Base-by-base conservation (phyloP, 2,888 invertebrate species). In the Ophion costatus region DNA sequence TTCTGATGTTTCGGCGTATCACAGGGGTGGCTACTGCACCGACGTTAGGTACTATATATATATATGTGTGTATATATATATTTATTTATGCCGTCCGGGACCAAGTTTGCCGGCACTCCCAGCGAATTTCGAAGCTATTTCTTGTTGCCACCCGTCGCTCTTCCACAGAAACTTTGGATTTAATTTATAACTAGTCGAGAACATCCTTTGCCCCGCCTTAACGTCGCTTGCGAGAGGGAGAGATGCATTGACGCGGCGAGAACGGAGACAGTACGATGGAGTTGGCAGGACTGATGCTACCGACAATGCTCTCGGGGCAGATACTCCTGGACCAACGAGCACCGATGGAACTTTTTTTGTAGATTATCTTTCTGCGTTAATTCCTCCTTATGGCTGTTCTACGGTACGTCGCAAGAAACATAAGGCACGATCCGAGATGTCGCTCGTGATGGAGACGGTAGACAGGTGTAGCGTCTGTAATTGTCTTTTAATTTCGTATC, bases 151-250 rank as follows among this genome's bases (percentile, higher is more conserved):
- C 85, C 84, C 84, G 85, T 87, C 87, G 84, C 86, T 83, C 86
- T 84, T 85, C 84, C 77, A 17, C 79, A 70, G 63, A 86, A 88
- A 87, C 82, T 88, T 88, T 81, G 82, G 80, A 87, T 88, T 88
- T 88, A 86, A 87, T 88, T 88, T 88, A 84, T 86, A 86, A 88
- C 87, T 84, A 87, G 85, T 85, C 84, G 80, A 75, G 83, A 86
- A 82, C 84, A 82, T 86, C 80, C 77, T 85, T 80, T 75, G 80
- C 78, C 83, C 61, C 71, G 59, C 77, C 56, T 82, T 80, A 75
- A 80, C 74, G 64, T 74, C 69, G 75, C 83, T 17, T 69, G 45
- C 69, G 24, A 38, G 38, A n/a, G 51, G 17, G n/a, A 29, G 29
- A 67, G 71, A 66, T 56, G 70, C 9, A 17, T 17, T 14, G 17